Evolutionary conservation across 2,888 invertebrate genomes (phyloP).

Genomic region (Polydesmus complanatus): DNA sequence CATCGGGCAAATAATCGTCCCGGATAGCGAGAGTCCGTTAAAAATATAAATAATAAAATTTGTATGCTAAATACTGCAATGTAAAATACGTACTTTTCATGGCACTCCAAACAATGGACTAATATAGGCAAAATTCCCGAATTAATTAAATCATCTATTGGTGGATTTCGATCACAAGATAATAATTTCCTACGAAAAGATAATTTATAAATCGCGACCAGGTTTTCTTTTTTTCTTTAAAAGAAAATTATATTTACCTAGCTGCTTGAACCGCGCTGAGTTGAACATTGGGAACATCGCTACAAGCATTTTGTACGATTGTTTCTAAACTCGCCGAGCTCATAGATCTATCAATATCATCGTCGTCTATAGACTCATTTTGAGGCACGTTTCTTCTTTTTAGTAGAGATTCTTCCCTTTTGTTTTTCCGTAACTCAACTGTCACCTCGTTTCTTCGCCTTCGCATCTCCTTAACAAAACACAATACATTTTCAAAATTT

Average conservation of each 20-base stretch:
- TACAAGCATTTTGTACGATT: conserved; percentile 73
- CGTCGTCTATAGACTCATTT: conserved; percentile 56
- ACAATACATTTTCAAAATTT: neutral
- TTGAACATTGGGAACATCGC: conserved; percentile 60
- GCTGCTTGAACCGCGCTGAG: conserved; percentile 86
- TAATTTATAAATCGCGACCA: neutral
- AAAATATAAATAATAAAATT: no score
- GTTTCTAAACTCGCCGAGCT: conserved; percentile 43
- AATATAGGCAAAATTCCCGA: conserved; percentile 91
- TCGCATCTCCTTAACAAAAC: conserved; percentile 81
- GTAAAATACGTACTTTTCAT: conserved; percentile 45
- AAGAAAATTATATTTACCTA: no score
- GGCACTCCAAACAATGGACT: conserved; percentile 71
- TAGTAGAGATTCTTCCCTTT: conserved; percentile 89
- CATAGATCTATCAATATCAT: conserved; percentile 20
- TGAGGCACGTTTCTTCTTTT: conserved; percentile 91
- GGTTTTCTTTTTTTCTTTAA: no score
- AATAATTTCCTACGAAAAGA: conserved; percentile 59
- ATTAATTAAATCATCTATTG: conserved; percentile 86
- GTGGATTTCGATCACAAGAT: conserved; percentile 95
- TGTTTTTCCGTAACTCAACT: conserved; percentile 92
- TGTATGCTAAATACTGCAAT: no score
- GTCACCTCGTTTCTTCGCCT: conserved; percentile 91
- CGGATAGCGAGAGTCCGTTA: no score
- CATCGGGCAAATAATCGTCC: no score